Conservation (phyloP, 2,113 vertebrate species). For the Brachyistius frenatus region DNA sequence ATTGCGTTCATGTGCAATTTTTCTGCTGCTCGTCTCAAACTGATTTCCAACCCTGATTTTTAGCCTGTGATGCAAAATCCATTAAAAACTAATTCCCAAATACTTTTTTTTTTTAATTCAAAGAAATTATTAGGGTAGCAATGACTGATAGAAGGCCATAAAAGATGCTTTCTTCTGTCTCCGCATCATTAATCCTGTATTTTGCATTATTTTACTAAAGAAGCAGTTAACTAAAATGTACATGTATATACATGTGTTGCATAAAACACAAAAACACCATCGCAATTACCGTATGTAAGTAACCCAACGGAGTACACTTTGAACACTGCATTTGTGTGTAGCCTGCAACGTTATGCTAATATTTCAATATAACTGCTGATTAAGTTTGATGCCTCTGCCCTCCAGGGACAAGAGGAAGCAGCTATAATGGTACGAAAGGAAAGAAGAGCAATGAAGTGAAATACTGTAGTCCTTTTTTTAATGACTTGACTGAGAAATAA, state of each 20-base stretch:
- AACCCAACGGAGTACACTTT: background rate
- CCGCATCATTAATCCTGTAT: background rate
- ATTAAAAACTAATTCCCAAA: slow-evolving; percentile 20
- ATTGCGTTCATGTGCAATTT: background rate
- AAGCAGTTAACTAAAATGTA: background rate
- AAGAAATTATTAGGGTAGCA: slow-evolving; percentile 14
- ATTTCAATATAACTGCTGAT: slow-evolving; percentile 21
- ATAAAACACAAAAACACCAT: background rate
- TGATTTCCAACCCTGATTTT: background rate
- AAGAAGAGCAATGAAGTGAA: slow-evolving; percentile 14
- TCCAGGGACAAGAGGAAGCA: slow-evolving; percentile 11
- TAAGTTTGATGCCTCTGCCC: slow-evolving; percentile 12
- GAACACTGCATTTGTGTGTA: background rate
- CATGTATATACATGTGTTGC: background rate
- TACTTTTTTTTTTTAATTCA: slow-evolving; percentile 21
- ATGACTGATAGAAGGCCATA: slow-evolving; percentile 14
- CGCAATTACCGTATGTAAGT: background rate
- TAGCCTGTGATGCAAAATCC: slow-evolving; percentile 9
- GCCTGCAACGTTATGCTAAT: background rate
- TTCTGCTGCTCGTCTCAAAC: background rate
- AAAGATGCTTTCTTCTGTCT: background rate
- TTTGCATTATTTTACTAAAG: background rate
- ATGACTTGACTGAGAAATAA: background rate
- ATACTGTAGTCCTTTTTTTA: slow-evolving; percentile 10
- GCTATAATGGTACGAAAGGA: background rate